These are phyloP conservation scores for Drosophila nigrodunni DNA, from an alignment of 1,140 invertebrate species.

Conservation along the genomic window DNA sequence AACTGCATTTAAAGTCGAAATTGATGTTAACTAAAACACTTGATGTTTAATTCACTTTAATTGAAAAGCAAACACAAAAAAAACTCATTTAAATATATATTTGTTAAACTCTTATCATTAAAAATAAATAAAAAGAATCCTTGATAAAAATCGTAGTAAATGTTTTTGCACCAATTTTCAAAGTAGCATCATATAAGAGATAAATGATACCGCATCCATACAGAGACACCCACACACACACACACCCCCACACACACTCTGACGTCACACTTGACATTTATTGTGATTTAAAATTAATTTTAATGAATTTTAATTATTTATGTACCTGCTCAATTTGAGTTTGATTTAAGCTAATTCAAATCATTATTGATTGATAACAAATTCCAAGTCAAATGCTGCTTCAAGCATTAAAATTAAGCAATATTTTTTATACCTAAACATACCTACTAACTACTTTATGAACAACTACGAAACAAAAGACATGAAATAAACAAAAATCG, in stretches of 20 bases:
- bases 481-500: constrained; percentile 46
- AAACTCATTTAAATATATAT: not conserved
- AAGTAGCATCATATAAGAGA: not conserved
- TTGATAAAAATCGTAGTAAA: not conserved
- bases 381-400: constrained; percentile 43
- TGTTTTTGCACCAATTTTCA: not conserved
- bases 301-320: constrained; percentile 42
- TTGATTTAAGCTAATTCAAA: constrained; percentile 24
- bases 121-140: not conserved
- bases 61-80: not conserved
- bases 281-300: constrained; percentile 50
- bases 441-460: constrained; percentile 40
- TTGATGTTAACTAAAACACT: too few species aligned
- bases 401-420: constrained; percentile 56
- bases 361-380: constrained; percentile 6
- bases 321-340: constrained; percentile 39
- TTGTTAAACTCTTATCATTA: constrained; percentile 1
- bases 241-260: not conserved
- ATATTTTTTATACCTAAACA: constrained; percentile 54
- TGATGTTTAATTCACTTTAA: not conserved
- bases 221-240: not conserved
- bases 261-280: constrained; percentile 15
- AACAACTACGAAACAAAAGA: constrained; percentile 28
- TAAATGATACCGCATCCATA: not conserved
- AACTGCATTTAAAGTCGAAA: not conserved